Conservation (phyloP, 2,113 vertebrate genomes). For the Paraplagusia blochii region DNA sequence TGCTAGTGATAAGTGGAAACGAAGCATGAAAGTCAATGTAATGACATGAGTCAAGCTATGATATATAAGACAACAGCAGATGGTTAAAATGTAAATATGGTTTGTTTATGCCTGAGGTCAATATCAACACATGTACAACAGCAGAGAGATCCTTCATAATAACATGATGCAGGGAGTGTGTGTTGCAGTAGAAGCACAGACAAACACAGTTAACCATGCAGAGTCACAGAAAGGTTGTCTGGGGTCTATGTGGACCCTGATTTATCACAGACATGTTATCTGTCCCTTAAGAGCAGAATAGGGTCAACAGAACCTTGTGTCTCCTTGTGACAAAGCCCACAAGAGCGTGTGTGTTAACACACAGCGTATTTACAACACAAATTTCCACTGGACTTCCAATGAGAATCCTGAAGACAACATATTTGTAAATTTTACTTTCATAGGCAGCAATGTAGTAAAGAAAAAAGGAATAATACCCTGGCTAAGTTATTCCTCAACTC, state of each 20-base stretch:
- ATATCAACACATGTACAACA: slow-evolving; percentile 4
- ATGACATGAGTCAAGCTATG: too few species aligned
- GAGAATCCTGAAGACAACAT: too few species aligned
- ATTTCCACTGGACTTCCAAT: too few species aligned
- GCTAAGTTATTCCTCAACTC: too few species aligned
- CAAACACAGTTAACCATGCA: slow-evolving; percentile 22
- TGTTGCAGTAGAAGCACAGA: slow-evolving; percentile 28
- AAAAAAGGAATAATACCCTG: too few species aligned
- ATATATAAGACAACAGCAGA: too few species aligned
- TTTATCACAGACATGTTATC: slow-evolving; percentile 49
- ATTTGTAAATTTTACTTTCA: too few species aligned
- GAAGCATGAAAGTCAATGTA: too few species aligned
- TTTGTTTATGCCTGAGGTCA: not conserved
- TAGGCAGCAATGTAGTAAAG: too few species aligned
- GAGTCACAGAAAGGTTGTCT: slow-evolving; percentile 19
- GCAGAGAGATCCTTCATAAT: slow-evolving; percentile 26
- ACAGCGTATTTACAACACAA: not conserved
- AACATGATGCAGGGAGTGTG: slow-evolving; percentile 27
- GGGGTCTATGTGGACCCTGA: slow-evolving; percentile 21
- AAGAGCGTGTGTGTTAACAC: not conserved
- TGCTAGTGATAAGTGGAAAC: too few species aligned
- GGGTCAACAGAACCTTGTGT: slow-evolving; percentile 37
- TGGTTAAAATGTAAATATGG: too few species aligned
- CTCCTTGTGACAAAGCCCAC: slow-evolving; percentile 16
- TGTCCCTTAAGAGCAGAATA: slow-evolving; percentile 32